Conservation (phyloP, 2,113 vertebrate species). For the Peromyscus leucopus region DNA sequence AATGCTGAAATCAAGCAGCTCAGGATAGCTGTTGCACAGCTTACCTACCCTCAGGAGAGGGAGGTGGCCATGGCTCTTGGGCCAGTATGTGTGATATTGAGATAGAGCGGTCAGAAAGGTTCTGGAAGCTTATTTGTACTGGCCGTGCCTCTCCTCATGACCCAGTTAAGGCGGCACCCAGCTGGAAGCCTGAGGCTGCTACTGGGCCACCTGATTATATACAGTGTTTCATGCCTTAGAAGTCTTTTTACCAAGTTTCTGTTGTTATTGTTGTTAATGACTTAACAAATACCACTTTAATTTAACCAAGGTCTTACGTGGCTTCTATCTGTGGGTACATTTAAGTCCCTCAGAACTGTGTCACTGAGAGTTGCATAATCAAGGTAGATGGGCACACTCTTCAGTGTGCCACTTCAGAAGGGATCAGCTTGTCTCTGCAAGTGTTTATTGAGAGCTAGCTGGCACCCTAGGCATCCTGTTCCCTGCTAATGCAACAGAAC, state of each 20-base stretch:
- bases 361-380: conserved; percentile 4
- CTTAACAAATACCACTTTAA: conserved; percentile 41
- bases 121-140: background rate
- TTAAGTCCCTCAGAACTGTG: conserved; percentile 33
- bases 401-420: conserved; percentile 37
- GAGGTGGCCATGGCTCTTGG: background rate
- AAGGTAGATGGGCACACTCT: background rate
- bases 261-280: conserved; percentile 34
- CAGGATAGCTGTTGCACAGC: background rate
- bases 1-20: background rate
- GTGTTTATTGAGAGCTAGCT: conserved; percentile 35
- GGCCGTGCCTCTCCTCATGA: background rate
- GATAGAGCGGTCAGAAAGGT: background rate
- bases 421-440: conserved; percentile 42
- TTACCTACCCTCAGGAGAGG: background rate
- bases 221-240: background rate
- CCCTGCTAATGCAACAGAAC: conserved; percentile 50
- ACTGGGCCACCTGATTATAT: background rate
- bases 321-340: background rate
- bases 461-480: conserved; percentile 22
- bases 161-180: background rate
- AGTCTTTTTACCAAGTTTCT: background rate
- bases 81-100: background rate
- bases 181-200: background rate
- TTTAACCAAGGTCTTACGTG: background rate